Evolutionary conservation across 2,113 vertebrate species (phyloP), one percentile per base, ranked within the genome.

Genomic region (Oryzias melastigma): DNA sequence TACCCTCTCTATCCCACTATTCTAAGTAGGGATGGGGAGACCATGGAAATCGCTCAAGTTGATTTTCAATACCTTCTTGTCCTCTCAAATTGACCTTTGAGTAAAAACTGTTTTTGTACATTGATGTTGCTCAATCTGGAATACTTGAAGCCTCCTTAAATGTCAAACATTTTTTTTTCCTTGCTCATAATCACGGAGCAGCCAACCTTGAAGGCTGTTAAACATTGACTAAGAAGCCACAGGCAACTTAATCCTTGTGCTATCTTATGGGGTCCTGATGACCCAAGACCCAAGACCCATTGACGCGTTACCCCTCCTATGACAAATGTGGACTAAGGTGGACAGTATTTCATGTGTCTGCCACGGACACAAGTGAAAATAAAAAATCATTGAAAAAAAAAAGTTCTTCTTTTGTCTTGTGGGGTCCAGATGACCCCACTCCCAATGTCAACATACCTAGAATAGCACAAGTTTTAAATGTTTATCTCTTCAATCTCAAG

Each of bases 121-220:
- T 43, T 68, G 22, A 35, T 63, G 49, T 79, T 77, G 61, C 71
- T 65, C 55, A 83, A 75, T 29, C 52, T 50, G 58, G 54, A 46
- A 52, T 59, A 62, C 53, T 70, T 62, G 29, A 62, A n/a, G 73
- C 27, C 50, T 52, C 51, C 16, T 58, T 50, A 41, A 65, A 70
- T 62, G 52, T 19, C 27, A 44, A 20, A 5, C 58, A 35, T 35
- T 35, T 18, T 52, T 73, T 68, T 10, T n/a, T 43, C 19, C 41
- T 62, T 46, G 51, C 62, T 67, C 14, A 54, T 56, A 43, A 70
- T 72, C 44, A 68, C 41, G 52, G 47, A 42, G 8, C 25, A 68
- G 61, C 24, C 64, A 49, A 40, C 25, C 46, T 61, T 54, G 46
- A 27, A 65, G 48, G 5, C 48, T 47, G 47, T 72, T 51, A 41